A percentile compares a stretch with the other conserved stretches of the same genome.
Conservation (phyloP, 2,113 vertebrate species). For the Seriola rivoliana region DNA sequence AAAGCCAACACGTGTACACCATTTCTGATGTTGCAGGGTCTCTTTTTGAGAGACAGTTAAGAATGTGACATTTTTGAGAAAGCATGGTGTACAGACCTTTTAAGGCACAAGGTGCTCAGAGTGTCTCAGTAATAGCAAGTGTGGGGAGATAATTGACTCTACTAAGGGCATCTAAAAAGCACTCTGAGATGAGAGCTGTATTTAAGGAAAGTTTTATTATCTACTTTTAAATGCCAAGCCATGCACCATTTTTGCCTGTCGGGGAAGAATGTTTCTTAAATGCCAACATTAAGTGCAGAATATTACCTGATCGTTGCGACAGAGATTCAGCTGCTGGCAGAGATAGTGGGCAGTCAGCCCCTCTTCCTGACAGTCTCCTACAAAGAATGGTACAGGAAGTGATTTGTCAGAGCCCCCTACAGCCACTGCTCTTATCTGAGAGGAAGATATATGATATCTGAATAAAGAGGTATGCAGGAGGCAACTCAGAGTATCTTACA, state of each 20-base stretch:
- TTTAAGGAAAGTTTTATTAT: constrained; percentile 83
- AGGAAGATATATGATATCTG: constrained; percentile 37
- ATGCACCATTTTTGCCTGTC: constrained; percentile 65
- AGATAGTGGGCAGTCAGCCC: constrained; percentile 62
- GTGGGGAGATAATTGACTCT: constrained; percentile 82
- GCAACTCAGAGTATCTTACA: background rate
- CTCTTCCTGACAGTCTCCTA: constrained; percentile 45
- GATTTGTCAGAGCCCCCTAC: constrained; percentile 74
- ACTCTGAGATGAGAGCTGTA: constrained; percentile 83
- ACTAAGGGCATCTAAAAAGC: constrained; percentile 81
- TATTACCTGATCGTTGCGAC: constrained; percentile 70
- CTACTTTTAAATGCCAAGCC: constrained; percentile 82
- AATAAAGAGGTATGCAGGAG: constrained; percentile 20
- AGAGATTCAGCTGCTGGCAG: constrained; percentile 65
- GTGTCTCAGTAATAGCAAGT: constrained; percentile 77
- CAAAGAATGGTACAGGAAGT: constrained; percentile 58
- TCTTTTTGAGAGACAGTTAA: constrained; percentile 67
- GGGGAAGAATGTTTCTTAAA: constrained; percentile 78
- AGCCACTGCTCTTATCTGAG: constrained; percentile 64
- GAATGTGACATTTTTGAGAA: constrained; percentile 78
- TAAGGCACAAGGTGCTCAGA: constrained; percentile 70
- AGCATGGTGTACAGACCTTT: constrained; percentile 67
- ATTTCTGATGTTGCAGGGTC: constrained; percentile 51
- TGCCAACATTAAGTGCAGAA: constrained; percentile 84
- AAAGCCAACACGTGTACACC: constrained; percentile 21